phyloP scores from a whole-genome alignment of 2,797 vertebrate genomes.

The Parauchenoglanis ngamensis region DNA sequence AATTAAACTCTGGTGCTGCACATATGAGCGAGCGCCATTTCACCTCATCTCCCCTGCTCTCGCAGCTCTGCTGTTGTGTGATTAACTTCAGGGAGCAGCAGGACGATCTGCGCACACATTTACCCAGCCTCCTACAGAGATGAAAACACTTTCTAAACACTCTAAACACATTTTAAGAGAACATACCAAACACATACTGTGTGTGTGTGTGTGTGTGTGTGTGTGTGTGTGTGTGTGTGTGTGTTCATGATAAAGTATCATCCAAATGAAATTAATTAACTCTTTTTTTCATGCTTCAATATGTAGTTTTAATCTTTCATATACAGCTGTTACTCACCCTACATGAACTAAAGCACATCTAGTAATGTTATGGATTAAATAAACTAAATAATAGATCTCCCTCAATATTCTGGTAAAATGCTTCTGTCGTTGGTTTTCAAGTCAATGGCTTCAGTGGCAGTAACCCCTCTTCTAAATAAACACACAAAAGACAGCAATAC shows the following conservation, averaged over 20 bases:
- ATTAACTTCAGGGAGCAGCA: slow-evolving; percentile 73
- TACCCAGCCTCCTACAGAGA: slow-evolving; percentile 65
- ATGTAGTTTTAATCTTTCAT: neutral
- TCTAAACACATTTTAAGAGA: slow-evolving; percentile 61
- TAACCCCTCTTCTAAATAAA: neutral
- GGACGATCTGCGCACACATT: slow-evolving; percentile 68
- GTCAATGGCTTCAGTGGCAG: neutral
- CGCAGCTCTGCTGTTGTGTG: slow-evolving; percentile 73
- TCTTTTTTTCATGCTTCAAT: neutral
- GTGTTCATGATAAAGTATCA: neutral
- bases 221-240: neutral
- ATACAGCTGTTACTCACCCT: neutral
- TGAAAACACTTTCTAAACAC: slow-evolving; percentile 69
- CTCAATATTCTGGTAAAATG: neutral
- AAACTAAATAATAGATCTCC: neutral
- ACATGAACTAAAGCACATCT: neutral
- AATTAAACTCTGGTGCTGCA: slow-evolving; percentile 75
- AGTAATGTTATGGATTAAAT: slow-evolving; percentile 5
- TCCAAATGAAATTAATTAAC: neutral
- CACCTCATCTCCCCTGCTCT: slow-evolving; percentile 51
- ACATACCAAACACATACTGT: slow-evolving; percentile 1
- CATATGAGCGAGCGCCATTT: slow-evolving; percentile 49
- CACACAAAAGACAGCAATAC: neutral
- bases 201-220: neutral
- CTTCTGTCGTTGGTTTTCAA: neutral